Conservation (phyloP, 1,140 invertebrate species). For the Araneus ventricosus region DNA sequence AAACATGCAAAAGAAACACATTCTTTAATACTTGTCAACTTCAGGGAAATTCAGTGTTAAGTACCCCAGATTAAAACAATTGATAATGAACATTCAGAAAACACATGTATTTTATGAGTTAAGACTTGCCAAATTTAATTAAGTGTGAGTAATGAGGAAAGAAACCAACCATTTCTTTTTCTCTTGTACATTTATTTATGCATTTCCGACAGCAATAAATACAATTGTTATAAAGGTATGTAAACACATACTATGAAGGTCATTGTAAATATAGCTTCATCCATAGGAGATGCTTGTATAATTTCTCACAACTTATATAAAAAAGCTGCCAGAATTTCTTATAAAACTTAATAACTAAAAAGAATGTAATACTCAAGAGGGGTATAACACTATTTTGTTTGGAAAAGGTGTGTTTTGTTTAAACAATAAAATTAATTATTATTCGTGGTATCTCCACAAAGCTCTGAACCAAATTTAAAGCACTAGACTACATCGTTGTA, state of each 20-base stretch:
- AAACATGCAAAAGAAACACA: too few relatives aligned
- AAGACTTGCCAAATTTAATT: background rate
- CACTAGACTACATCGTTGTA: background rate
- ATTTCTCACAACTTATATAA: background rate
- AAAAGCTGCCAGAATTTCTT: background rate
- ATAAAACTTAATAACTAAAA: background rate
- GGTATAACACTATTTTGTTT: too few relatives aligned
- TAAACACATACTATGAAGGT: constrained; percentile 45
- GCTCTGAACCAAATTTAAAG: background rate
- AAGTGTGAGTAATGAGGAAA: background rate
- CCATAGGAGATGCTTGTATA: constrained; percentile 67
- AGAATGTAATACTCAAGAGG: too few relatives aligned
- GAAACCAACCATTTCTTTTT: constrained; percentile 36
- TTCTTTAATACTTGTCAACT: too few relatives aligned
- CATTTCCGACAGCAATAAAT: constrained; percentile 55
- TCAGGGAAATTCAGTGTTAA: too few relatives aligned
- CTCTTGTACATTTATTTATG: constrained; percentile 22
- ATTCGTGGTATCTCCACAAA: background rate
- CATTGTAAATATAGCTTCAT: constrained; percentile 61
- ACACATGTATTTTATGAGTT: background rate
- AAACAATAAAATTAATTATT: background rate
- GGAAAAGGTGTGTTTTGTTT: too few relatives aligned
- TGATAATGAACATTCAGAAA: background rate
- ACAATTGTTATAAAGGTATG: constrained; percentile 48
- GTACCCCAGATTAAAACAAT: too few relatives aligned